Percentiles rank a stretch among this genome's conserved stretches.
Conservation (phyloP, 2,888 invertebrate genomes). For the Scaptomyza flava region DNA sequence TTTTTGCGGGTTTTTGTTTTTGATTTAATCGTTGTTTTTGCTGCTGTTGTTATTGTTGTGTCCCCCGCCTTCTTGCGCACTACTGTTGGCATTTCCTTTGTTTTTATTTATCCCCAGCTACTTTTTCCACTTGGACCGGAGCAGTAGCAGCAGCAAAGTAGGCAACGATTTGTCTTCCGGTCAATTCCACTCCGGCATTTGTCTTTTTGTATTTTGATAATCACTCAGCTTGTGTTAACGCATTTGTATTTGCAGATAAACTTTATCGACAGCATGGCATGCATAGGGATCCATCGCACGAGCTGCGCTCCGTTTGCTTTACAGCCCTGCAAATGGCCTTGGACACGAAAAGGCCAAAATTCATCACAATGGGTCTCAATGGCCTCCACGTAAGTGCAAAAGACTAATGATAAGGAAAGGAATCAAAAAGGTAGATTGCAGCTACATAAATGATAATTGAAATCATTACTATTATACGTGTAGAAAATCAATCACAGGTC, state of each 20-base stretch:
- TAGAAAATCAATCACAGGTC: not conserved
- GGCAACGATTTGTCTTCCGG: constrained; percentile 36
- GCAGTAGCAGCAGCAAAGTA: constrained; percentile 41
- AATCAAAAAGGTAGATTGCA: not conserved
- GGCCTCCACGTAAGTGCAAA: constrained; percentile 92
- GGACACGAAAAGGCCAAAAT: constrained; percentile 93
- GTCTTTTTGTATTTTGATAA: constrained; percentile 30
- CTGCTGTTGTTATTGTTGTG: constrained; percentile 29
- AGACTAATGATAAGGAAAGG: not conserved
- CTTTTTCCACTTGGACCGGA: constrained; percentile 1
- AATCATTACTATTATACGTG: not conserved
- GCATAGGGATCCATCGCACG: constrained; percentile 91
- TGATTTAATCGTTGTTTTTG: constrained; percentile 16
- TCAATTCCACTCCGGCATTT: constrained; percentile 1
- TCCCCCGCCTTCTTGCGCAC: constrained; percentile 34
- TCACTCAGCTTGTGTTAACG: constrained; percentile 5
- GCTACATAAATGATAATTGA: no score
- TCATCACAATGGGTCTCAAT: constrained; percentile 92
- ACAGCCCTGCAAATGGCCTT: constrained; percentile 93
- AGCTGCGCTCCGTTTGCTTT: constrained; percentile 93
- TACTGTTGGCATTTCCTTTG: constrained; percentile 56
- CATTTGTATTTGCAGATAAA: constrained; percentile 87
- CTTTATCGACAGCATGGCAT: constrained; percentile 92
- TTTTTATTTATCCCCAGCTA: constrained; percentile 5
- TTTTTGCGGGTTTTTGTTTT: constrained; percentile 28